Conservation (phyloP, 2,113 vertebrate species). For the Nibea albiflora region DNA sequence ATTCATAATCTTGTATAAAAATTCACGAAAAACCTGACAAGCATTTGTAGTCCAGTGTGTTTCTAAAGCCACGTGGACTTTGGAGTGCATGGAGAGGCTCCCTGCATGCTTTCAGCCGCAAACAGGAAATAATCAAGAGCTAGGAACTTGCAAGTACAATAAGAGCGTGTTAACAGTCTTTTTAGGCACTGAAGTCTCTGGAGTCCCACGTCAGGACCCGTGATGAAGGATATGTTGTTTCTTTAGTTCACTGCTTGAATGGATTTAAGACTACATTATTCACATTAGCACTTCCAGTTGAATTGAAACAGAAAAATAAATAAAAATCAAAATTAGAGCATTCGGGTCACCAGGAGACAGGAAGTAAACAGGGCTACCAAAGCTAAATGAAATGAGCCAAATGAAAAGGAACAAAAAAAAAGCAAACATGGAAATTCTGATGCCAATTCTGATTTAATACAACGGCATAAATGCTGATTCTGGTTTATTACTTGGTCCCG, state of each 20-base stretch:
- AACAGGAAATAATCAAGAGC: conserved; percentile 81
- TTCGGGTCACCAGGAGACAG: conserved; percentile 27
- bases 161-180: conserved; percentile 69
- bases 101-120: conserved; percentile 77
- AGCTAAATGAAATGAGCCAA: conserved; percentile 28
- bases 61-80: conserved; percentile 77
- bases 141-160: conserved; percentile 76
- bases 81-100: conserved; percentile 76
- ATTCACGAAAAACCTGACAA: conserved; percentile 71
- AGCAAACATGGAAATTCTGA: conserved; percentile 25
- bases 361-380: conserved; percentile 28
- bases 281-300: conserved; percentile 66
- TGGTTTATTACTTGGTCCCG: conserved; percentile 90
- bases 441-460: conserved; percentile 4
- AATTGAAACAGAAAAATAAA: conserved; percentile 62
- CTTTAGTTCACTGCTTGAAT: conserved; percentile 57
- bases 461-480: conserved; percentile 29
- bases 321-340: conserved; percentile 53
- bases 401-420: conserved; percentile 26
- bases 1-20: conserved; percentile 73
- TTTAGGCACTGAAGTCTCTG: conserved; percentile 75
- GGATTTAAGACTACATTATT: conserved; percentile 71
- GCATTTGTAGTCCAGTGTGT: conserved; percentile 77
- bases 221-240: conserved; percentile 55
- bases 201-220: conserved; percentile 51